phyloP scores from a whole-genome alignment of 1,140 invertebrate species.

The Drosophila melanica region DNA sequence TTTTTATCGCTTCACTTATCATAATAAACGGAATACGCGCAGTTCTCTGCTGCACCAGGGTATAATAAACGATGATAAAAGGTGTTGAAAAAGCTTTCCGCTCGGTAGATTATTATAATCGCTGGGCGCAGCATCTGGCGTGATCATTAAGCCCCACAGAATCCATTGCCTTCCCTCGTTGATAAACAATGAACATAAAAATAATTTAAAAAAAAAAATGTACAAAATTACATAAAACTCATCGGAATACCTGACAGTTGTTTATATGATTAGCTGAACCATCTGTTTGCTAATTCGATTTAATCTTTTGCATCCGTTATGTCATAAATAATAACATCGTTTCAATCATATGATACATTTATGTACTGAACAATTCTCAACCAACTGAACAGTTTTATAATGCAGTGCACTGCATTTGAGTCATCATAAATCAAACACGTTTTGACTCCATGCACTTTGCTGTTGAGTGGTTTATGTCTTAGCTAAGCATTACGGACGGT shows the following conservation, averaged over 20 bases:
- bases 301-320: neutral
- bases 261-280: constrained; percentile 15
- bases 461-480: neutral
- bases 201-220: neutral
- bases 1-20: constrained; percentile 51
- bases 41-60: constrained; percentile 4
- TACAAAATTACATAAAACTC: constrained; percentile 1
- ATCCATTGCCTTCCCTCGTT: neutral
- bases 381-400: no score
- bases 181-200: constrained; percentile 14
- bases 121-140: constrained; percentile 11
- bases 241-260: constrained; percentile 27
- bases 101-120: constrained; percentile 22
- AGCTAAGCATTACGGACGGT: neutral
- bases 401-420: neutral
- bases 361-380: neutral
- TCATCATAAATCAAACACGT: constrained; percentile 2
- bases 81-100: constrained; percentile 48
- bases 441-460: neutral
- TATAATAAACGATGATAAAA: constrained; percentile 23
- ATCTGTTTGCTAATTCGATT: constrained; percentile 3
- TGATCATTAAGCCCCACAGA: constrained; percentile 24
- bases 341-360: neutral
- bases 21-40: constrained; percentile 14
- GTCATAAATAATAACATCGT: neutral